A percentile compares a stretch with the other conserved stretches of the same genome.
phyloP scores from a whole-genome alignment of 2,888 invertebrate genomes.

The Ornithoptera priamus region DNA sequence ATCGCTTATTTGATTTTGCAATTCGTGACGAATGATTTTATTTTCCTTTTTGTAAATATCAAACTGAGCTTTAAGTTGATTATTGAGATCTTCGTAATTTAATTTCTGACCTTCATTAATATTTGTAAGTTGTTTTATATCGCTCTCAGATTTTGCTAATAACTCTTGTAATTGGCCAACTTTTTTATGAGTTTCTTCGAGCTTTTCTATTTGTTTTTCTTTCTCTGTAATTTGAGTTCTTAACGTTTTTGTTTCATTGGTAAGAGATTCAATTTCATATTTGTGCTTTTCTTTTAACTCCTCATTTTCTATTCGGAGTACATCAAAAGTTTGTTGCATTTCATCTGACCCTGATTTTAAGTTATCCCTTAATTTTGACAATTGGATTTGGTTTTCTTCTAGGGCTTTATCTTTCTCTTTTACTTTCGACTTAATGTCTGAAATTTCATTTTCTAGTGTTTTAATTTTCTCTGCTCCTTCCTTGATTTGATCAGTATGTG shows the following conservation, averaged over 20 bases:
- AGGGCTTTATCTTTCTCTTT: constrained; percentile 48
- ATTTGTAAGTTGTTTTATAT: constrained; percentile 66
- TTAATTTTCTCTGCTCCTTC: constrained; percentile 51
- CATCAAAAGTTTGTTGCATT: constrained; percentile 54
- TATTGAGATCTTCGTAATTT: constrained; percentile 73
- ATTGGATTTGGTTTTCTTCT: constrained; percentile 54
- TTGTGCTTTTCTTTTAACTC: constrained; percentile 59
- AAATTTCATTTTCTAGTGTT: constrained; percentile 53
- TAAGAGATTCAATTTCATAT: constrained; percentile 64
- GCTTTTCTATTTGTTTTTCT: constrained; percentile 58
- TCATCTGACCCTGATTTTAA: constrained; percentile 55
- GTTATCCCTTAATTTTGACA: constrained; percentile 53
- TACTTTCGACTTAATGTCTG: constrained; percentile 52
- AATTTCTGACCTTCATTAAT: constrained; percentile 73
- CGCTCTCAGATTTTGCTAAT: constrained; percentile 66
- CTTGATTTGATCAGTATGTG: constrained; percentile 51
- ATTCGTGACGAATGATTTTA: constrained; percentile 74
- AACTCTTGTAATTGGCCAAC: constrained; percentile 63
- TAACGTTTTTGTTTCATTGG: constrained; percentile 53
- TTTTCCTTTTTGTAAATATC: constrained; percentile 70
- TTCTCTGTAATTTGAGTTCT: constrained; percentile 56
- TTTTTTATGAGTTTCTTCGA: constrained; percentile 61
- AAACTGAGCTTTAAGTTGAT: constrained; percentile 63
- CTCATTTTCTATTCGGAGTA: constrained; percentile 59
- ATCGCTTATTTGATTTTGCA: constrained; percentile 80